Evolutionary conservation across 2,797 vertebrate species (phyloP).

Genomic region (Cyprinodon diabolis): DNA sequence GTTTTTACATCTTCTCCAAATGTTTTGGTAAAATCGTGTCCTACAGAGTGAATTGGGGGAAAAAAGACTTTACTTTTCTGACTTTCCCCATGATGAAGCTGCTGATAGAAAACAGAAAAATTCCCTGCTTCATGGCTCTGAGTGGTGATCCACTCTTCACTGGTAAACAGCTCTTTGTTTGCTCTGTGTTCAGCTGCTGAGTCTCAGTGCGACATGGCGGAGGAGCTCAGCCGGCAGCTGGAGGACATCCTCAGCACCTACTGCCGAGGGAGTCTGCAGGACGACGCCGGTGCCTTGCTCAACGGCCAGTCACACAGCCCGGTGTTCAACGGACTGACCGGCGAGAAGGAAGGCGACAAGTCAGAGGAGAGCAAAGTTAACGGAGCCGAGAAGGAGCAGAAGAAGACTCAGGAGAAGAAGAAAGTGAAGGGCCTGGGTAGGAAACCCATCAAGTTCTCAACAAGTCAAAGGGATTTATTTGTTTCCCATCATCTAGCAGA

Average conservation of each 20-base stretch:
- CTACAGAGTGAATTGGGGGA: too few relatives aligned
- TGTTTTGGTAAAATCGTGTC: too few relatives aligned
- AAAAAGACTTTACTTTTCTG: too few relatives aligned
- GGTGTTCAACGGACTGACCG: constrained; percentile 83
- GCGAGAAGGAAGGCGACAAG: constrained; percentile 81
- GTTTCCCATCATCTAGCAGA: neutral
- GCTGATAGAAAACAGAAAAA: too few relatives aligned
- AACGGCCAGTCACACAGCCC: constrained; percentile 83
- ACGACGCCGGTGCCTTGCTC: constrained; percentile 76
- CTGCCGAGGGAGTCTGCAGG: constrained; percentile 83
- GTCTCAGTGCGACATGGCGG: constrained; percentile 85
- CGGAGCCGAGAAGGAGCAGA: constrained; percentile 84
- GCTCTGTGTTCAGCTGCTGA: constrained; percentile 49
- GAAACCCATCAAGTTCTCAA: neutral
- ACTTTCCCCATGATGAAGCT: too few relatives aligned
- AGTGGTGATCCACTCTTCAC: too few relatives aligned
- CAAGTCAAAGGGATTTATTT: neutral
- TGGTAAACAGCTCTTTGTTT: neutral
- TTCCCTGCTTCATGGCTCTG: too few relatives aligned
- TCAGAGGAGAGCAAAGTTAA: constrained; percentile 78
- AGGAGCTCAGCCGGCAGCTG: constrained; percentile 93
- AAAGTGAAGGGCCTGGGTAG: constrained; percentile 96
- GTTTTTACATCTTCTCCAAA: too few relatives aligned
- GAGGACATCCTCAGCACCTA: constrained; percentile 97
- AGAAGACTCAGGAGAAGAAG: constrained; percentile 92